Percentiles rank a stretch among this genome's conserved stretches.
Evolutionary conservation across 2,888 invertebrate genomes (phyloP).

Genomic region (Brachypalpus laphriformis): DNA sequence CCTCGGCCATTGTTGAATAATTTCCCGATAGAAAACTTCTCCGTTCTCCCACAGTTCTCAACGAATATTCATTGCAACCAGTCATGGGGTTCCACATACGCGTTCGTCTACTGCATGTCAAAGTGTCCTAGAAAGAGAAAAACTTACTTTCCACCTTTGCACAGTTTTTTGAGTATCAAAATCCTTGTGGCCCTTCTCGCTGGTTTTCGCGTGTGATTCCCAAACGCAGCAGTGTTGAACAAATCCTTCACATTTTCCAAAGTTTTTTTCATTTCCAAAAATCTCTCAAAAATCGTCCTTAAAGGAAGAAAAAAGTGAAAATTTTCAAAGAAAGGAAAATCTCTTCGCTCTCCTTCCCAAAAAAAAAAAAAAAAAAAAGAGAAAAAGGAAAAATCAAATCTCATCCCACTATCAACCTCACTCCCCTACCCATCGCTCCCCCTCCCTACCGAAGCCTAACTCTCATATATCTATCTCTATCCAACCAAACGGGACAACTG

Average conservation of each 20-base stretch:
- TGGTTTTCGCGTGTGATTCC: not conserved
- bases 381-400: conserved; percentile 19
- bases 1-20: conserved; percentile 28
- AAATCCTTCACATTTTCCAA: not conserved
- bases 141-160: not conserved
- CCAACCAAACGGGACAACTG: conserved; percentile 30
- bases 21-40: conserved; percentile 11
- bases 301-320: conserved; percentile 30
- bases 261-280: not conserved
- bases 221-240: not conserved
- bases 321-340: conserved; percentile 31
- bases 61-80: conserved; percentile 48
- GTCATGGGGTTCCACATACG: conserved; percentile 59
- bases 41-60: conserved; percentile 49
- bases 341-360: conserved; percentile 3
- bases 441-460: not conserved
- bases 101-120: conserved; percentile 57
- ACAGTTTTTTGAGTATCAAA: not conserved
- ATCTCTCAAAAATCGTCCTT: not conserved
- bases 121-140: conserved; percentile 61
- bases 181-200: not conserved
- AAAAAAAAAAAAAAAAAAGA: not conserved
- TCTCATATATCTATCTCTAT: conserved; percentile 48
- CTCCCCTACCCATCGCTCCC: not conserved
- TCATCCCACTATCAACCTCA: not conserved